Conservation (phyloP, 2,797 vertebrate genomes). For the Tiaroga cobitis region DNA sequence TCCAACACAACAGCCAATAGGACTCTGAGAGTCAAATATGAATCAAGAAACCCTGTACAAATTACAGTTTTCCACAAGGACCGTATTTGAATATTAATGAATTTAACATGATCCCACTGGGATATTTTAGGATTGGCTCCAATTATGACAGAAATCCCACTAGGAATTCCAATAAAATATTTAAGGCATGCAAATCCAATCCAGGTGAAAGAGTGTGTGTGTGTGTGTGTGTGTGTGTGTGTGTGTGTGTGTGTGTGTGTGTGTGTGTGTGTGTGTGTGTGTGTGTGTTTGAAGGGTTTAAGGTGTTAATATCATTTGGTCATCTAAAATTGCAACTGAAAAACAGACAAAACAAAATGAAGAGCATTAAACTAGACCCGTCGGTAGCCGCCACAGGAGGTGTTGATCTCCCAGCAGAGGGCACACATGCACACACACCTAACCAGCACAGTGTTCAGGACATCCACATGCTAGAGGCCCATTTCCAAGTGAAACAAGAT, state of each 20-base stretch:
- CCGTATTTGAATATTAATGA: neutral
- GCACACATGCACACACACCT: neutral
- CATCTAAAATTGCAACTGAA: neutral
- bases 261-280: neutral
- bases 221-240: neutral
- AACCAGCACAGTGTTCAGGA: neutral
- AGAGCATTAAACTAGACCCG: neutral
- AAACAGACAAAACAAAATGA: neutral
- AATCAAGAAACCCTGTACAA: neutral
- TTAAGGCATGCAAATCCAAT: neutral
- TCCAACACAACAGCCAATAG: neutral
- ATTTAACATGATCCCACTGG: conserved; percentile 9
- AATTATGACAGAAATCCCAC: conserved; percentile 11
- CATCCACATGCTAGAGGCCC: neutral
- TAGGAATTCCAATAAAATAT: conserved; percentile 15
- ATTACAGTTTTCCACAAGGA: conserved; percentile 17
- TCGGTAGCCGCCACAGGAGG: neutral
- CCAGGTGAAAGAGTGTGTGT: neutral
- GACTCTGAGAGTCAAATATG: neutral
- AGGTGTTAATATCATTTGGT: neutral
- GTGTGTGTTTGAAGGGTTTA: neutral
- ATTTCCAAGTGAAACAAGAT: neutral
- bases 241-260: neutral
- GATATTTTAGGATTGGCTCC: neutral
- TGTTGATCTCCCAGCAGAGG: conserved; percentile 29